Conservation (phyloP, 64 coral and sea anemone genomes). For the Montipora cactus region DNA sequence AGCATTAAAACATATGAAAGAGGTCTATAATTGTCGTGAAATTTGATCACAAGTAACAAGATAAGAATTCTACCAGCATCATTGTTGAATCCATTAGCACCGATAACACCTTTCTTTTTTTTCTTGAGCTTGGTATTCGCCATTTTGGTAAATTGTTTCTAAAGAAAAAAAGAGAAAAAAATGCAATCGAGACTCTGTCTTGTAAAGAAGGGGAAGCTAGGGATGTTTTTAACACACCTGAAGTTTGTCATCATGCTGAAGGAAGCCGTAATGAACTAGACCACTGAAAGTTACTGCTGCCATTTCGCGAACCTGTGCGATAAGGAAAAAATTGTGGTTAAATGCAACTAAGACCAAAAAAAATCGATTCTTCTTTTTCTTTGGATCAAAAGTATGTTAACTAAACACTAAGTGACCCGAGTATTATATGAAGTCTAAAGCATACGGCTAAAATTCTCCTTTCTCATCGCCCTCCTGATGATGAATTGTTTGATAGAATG, state of each 20-base stretch:
- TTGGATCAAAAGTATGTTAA: too few relatives aligned
- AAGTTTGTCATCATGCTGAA: conserved; percentile 76
- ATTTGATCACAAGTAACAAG: background rate
- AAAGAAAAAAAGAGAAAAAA: background rate
- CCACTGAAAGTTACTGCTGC: conserved; percentile 91
- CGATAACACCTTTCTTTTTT: conserved; percentile 65
- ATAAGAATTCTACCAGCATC: conserved; percentile 50
- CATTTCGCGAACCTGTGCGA: conserved; percentile 89
- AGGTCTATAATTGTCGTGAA: background rate
- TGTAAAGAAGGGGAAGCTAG: too few relatives aligned
- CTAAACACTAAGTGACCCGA: too few relatives aligned
- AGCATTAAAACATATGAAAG: too few relatives aligned
- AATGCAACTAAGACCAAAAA: background rate
- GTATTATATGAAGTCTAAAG: too few relatives aligned
- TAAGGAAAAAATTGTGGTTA: background rate
- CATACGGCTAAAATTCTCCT: too few relatives aligned
- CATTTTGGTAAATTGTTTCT: conserved; percentile 86
- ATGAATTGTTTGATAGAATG: too few relatives aligned
- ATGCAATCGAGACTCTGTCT: background rate
- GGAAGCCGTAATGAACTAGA: conserved; percentile 92
- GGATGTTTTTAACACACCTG: conserved; percentile 52
- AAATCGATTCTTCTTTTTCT: too few relatives aligned
- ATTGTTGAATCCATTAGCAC: conserved; percentile 43
- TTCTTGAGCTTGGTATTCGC: conserved; percentile 85
- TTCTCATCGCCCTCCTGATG: too few relatives aligned